Conservation (phyloP, 2,888 invertebrate species). For the Sinotaia quadrata region DNA sequence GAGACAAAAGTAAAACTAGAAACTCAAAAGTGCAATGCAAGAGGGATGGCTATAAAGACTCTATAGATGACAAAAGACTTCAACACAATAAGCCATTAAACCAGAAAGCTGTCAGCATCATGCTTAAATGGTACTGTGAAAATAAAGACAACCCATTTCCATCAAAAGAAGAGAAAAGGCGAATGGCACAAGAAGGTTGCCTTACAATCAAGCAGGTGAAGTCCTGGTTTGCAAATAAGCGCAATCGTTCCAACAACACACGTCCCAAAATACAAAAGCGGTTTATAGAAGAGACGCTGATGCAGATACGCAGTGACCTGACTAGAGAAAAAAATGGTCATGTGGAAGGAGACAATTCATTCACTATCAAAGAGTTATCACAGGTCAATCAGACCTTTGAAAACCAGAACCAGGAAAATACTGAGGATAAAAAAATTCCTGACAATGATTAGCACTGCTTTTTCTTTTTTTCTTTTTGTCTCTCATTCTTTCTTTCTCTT, state of each 20-base stretch:
- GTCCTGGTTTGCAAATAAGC: slow-evolving; percentile 69
- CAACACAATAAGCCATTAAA: slow-evolving; percentile 64
- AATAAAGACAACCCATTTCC: slow-evolving; percentile 64
- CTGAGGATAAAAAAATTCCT: neutral
- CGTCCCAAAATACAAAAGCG: slow-evolving; percentile 64
- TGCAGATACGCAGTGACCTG: slow-evolving; percentile 59
- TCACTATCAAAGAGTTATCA: slow-evolving; percentile 62
- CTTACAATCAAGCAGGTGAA: slow-evolving; percentile 63
- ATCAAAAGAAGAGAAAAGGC: slow-evolving; percentile 55
- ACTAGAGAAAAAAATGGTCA: slow-evolving; percentile 34
- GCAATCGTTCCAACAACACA: slow-evolving; percentile 66
- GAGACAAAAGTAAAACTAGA: too few relatives aligned
- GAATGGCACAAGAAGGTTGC: slow-evolving; percentile 57
- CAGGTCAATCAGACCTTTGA: slow-evolving; percentile 45
- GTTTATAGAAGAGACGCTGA: slow-evolving; percentile 56
- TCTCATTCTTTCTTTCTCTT: neutral
- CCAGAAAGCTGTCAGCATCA: slow-evolving; percentile 50
- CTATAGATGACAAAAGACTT: slow-evolving; percentile 29
- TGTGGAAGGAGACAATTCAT: slow-evolving; percentile 54
- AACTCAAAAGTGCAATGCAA: too few relatives aligned
- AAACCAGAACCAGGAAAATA: neutral
- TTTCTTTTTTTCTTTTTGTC: slow-evolving; percentile 1
- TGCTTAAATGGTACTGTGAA: slow-evolving; percentile 62
- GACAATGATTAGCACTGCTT: neutral
- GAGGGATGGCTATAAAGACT: neutral